A percentile compares a stretch with the other conserved stretches of the same genome.
These are phyloP conservation scores for Microctonus brassicae DNA, from an alignment of 2,888 invertebrate species.

Conservation along the genomic window DNA sequence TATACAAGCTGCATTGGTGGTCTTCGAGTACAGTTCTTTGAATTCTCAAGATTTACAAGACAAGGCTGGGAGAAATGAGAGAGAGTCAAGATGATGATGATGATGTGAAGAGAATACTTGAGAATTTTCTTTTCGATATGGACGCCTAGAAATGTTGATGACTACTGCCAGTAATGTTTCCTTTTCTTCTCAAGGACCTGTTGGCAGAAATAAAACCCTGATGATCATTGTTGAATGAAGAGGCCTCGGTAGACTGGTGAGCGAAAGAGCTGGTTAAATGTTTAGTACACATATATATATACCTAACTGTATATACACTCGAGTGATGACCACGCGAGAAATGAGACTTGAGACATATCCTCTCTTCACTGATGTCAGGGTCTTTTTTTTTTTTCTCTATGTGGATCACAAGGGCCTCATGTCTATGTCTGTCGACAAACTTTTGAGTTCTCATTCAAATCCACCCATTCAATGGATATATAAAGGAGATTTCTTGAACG, in stretches of 20 bases:
- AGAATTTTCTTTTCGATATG: neutral
- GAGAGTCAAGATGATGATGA: neutral
- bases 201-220: neutral
- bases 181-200: constrained; percentile 2
- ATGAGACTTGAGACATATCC: neutral
- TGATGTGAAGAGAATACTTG: constrained; percentile 7
- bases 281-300: neutral
- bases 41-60: constrained; percentile 14
- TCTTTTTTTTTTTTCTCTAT: neutral
- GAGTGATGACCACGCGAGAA: constrained; percentile 5
- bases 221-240: constrained; percentile 12
- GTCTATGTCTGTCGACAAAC: constrained; percentile 15
- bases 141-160: constrained; percentile 8
- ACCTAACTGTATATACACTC: no score
- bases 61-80: neutral
- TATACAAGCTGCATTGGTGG: constrained; percentile 4
- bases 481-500: neutral
- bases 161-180: constrained; percentile 1
- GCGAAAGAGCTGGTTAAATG: neutral
- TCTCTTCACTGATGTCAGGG: neutral
- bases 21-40: neutral
- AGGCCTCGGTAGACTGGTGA: neutral
- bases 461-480: neutral
- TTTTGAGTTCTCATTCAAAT: neutral
- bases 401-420: neutral